These are phyloP conservation scores for Orius laevigatus DNA, from an alignment of 1,140 invertebrate genomes.

Conservation along the genomic window DNA sequence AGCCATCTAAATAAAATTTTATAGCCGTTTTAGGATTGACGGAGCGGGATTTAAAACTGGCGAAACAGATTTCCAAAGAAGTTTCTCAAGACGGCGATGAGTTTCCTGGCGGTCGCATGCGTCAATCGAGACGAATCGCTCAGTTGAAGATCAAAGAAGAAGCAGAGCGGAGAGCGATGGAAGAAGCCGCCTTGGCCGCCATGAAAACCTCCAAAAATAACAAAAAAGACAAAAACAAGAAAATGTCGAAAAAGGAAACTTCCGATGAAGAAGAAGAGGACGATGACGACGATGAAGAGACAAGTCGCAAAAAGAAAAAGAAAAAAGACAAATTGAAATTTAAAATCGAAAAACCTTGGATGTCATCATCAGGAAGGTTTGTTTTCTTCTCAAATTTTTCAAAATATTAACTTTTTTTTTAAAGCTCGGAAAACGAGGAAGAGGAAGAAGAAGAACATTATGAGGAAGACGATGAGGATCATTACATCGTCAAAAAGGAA, in stretches of 20 bases:
- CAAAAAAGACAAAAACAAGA: constrained; percentile 13
- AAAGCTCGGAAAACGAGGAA: constrained; percentile 27
- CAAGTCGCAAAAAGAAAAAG: constrained; percentile 25
- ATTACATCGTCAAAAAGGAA: constrained; percentile 25
- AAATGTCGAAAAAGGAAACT: constrained; percentile 24
- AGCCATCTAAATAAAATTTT: background rate
- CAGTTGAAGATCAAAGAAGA: constrained; percentile 61
- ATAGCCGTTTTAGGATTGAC: constrained; percentile 28
- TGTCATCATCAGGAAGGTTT: constrained; percentile 41
- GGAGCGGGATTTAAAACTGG: constrained; percentile 30
- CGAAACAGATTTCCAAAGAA: background rate
- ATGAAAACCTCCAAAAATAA: constrained; percentile 10
- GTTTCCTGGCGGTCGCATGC: constrained; percentile 22
- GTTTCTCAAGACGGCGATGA: constrained; percentile 24
- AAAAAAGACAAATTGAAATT: constrained; percentile 40
- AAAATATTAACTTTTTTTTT: constrained; percentile 2
- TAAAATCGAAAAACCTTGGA: constrained; percentile 40
- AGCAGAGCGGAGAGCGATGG: constrained; percentile 49
- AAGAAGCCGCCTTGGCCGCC: constrained; percentile 44
- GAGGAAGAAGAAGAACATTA: constrained; percentile 40
- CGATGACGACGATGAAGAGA: constrained; percentile 7
- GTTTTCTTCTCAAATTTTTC: constrained; percentile 3
- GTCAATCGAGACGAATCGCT: constrained; percentile 63
- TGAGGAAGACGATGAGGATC: constrained; percentile 30
- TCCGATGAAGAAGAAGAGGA: constrained; percentile 21